These are phyloP conservation scores for Phrynosoma blainvillii DNA, from an alignment of 2,113 vertebrate species.

Conservation along the genomic window DNA sequence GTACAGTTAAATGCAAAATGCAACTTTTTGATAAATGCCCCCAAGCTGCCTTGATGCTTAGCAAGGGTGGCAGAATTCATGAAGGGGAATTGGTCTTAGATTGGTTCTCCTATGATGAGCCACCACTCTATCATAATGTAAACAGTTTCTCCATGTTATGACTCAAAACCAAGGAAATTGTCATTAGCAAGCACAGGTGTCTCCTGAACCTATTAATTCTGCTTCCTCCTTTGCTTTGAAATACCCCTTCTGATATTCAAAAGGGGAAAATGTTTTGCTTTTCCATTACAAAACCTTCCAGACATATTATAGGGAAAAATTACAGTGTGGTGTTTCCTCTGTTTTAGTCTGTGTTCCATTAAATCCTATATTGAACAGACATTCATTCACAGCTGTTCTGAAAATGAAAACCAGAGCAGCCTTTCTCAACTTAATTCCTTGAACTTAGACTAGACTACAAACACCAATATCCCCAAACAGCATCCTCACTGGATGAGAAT, in stretches of 20 bases:
- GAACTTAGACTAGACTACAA: not conserved
- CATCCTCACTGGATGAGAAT: not conserved
- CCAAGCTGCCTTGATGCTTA: slow-evolving; percentile 30
- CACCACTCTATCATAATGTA: not conserved
- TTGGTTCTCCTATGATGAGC: slow-evolving; percentile 26
- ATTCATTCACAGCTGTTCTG: slow-evolving; percentile 13
- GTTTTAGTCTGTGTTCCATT: not conserved
- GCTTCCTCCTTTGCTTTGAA: fast-evolving
- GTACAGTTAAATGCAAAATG: slow-evolving; percentile 31
- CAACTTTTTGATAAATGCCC: slow-evolving; percentile 36
- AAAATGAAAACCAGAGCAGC: slow-evolving; percentile 32
- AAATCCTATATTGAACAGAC: slow-evolving; percentile 21
- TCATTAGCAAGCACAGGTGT: slow-evolving; percentile 3
- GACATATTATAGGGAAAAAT: not conserved
- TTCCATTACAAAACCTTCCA: slow-evolving; percentile 34
- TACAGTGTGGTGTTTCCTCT: not conserved
- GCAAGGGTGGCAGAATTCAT: slow-evolving; percentile 18
- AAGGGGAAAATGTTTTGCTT: slow-evolving; percentile 8
- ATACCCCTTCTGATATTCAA: not conserved
- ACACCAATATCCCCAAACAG: not conserved
- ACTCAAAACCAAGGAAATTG: not conserved
- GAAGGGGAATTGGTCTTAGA: slow-evolving; percentile 14
- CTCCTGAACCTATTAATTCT: slow-evolving; percentile 35
- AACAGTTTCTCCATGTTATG: slow-evolving; percentile 26
- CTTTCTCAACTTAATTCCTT: not conserved